A percentile compares a stretch with the other conserved stretches of the same genome.
These are phyloP conservation scores for Salmo trutta DNA, from an alignment of 2,797 vertebrate species.

Conservation along the genomic window DNA sequence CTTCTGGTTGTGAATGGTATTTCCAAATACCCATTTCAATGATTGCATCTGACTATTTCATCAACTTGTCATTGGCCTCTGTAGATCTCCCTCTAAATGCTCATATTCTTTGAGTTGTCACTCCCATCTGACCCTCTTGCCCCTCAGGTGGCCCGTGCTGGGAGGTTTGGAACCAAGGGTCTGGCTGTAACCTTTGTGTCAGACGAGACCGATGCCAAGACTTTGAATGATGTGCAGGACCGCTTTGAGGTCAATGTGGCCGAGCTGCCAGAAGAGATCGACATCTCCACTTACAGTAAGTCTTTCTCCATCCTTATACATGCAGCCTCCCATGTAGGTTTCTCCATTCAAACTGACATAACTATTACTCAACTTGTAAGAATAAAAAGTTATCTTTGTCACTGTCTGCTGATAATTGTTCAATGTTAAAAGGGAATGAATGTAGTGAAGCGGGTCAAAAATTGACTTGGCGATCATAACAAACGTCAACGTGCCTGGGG, in stretches of 20 bases:
- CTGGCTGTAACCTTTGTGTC: conserved; percentile 88
- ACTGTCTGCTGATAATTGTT: background rate
- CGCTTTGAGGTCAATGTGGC: conserved; percentile 90
- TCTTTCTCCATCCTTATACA: background rate
- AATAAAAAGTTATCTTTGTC: background rate
- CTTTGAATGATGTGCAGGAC: conserved; percentile 88
- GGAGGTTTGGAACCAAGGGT: conserved; percentile 87
- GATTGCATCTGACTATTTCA: background rate
- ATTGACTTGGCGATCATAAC: conserved; percentile 20
- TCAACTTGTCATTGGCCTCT: background rate
- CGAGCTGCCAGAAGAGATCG: conserved; percentile 88
- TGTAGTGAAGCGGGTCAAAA: background rate
- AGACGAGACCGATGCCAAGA: conserved; percentile 85
- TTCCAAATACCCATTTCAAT: background rate
- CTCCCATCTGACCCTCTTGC: background rate
- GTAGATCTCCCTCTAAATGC: background rate
- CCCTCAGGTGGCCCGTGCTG: conserved; percentile 83
- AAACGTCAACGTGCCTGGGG: background rate
- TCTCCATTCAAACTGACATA: too few relatives aligned
- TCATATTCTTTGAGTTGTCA: background rate
- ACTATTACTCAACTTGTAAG: too few relatives aligned
- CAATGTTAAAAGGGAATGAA: background rate
- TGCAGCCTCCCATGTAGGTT: background rate
- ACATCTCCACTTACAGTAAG: conserved; percentile 91
- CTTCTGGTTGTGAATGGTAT: background rate